These are phyloP conservation scores for Astreopora myriophthalma DNA, from an alignment of 64 coral and sea anemone genomes.

Conservation along the genomic window DNA sequence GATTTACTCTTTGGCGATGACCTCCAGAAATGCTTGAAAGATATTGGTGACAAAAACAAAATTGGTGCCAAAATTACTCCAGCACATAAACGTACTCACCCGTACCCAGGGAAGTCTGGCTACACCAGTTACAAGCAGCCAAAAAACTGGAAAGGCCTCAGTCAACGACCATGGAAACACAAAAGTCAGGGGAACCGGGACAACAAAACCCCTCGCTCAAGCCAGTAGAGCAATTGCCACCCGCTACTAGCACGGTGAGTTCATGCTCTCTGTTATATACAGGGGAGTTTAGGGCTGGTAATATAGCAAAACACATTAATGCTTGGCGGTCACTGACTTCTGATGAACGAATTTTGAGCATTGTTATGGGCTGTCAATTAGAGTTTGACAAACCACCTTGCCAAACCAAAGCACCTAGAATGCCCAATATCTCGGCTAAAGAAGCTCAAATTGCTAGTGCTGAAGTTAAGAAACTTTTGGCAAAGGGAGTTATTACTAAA, in stretches of 20 bases:
- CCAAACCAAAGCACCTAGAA: neutral
- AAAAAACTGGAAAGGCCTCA: slow-evolving; percentile 7
- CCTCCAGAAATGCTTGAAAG: slow-evolving; percentile 50
- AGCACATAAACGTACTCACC: neutral
- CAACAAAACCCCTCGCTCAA: neutral
- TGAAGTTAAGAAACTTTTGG: slow-evolving; percentile 55
- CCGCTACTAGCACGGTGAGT: neutral
- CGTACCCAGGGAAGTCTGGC: slow-evolving; percentile 3
- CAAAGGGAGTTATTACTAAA: slow-evolving; percentile 59
- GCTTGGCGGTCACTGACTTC: no score
- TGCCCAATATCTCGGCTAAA: slow-evolving; percentile 5
- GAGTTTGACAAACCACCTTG: neutral
- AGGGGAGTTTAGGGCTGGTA: neutral
- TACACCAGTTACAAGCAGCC: slow-evolving; percentile 4
- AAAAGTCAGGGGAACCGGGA: neutral
- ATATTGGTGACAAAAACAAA: slow-evolving; percentile 47
- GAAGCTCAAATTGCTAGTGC: slow-evolving; percentile 5
- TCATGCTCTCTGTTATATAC: neutral
- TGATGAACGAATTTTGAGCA: no score
- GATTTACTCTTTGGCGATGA: slow-evolving; percentile 74
- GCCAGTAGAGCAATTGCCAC: neutral
- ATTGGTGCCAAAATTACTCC: slow-evolving; percentile 44
- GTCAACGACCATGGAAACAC: no score
- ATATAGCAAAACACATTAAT: neutral
- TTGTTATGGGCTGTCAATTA: neutral